Conservation (phyloP, 2,888 invertebrate species). For the Cheilosia impressa region DNA sequence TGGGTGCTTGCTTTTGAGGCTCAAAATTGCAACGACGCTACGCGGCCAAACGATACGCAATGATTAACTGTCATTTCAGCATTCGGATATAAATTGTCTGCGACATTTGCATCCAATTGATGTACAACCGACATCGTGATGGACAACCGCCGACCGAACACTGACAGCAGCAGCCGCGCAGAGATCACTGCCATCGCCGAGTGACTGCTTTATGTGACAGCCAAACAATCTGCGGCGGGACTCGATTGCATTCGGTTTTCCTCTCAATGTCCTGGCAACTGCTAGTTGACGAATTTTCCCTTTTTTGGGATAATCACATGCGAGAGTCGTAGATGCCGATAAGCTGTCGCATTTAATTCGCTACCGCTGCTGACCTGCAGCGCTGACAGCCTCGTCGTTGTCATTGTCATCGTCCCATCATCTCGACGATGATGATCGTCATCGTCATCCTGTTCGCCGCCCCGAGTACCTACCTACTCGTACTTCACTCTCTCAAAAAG, state of each 20-base stretch:
- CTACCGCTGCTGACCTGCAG: slow-evolving; percentile 54
- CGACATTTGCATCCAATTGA: slow-evolving; percentile 78
- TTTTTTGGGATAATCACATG: slow-evolving; percentile 76
- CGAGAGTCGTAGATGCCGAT: slow-evolving; percentile 66
- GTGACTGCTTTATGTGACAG: slow-evolving; percentile 75
- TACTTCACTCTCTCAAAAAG: slow-evolving; percentile 56
- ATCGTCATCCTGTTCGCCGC: slow-evolving; percentile 38
- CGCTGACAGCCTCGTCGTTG: slow-evolving; percentile 50
- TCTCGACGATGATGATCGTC: slow-evolving; percentile 61
- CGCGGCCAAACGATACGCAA: slow-evolving; percentile 68
- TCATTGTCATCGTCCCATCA: slow-evolving; percentile 68
- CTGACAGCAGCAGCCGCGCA: slow-evolving; percentile 52
- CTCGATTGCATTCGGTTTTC: slow-evolving; percentile 62
- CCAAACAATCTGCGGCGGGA: slow-evolving; percentile 60
- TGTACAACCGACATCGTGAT: slow-evolving; percentile 76
- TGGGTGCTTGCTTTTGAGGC: slow-evolving; percentile 41
- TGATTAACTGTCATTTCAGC: slow-evolving; percentile 75
- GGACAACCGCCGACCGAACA: slow-evolving; percentile 62
- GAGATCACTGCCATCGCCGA: slow-evolving; percentile 64
- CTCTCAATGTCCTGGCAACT: slow-evolving; percentile 54
- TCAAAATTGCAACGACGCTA: slow-evolving; percentile 57
- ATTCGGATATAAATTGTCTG: slow-evolving; percentile 76
- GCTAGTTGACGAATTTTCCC: slow-evolving; percentile 74
- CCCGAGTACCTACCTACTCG: slow-evolving; percentile 24
- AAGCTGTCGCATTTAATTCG: slow-evolving; percentile 75